Percentiles rank a stretch among this genome's conserved stretches.
Conservation (phyloP, 2,888 invertebrate species). For the Agonopterix heracliana region DNA sequence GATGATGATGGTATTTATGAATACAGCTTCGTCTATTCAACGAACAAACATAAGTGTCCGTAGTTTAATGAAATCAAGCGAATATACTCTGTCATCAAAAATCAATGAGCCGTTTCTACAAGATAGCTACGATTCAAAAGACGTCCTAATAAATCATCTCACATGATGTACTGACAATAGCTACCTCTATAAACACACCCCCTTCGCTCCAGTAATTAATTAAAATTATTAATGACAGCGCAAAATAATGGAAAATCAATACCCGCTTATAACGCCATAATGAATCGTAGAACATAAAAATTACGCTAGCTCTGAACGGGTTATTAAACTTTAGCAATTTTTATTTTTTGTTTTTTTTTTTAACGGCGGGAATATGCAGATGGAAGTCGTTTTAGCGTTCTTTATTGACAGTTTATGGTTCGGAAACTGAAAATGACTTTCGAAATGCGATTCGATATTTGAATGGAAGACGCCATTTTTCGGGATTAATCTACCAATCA, state of each 20-base stretch:
- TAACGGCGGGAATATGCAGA: conserved; percentile 40
- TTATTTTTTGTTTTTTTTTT: conserved; percentile 30
- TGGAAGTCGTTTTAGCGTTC: conserved; percentile 35
- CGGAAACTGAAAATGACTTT: conserved; percentile 64
- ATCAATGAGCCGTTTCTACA: conserved; percentile 57
- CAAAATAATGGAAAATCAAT: conserved; percentile 68
- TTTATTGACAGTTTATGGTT: conserved; percentile 73
- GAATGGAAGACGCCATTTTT: conserved; percentile 19
- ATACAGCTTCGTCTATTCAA: too few relatives aligned
- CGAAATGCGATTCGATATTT: conserved; percentile 51
- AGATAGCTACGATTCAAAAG: conserved; percentile 28
- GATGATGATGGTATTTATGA: too few relatives aligned
- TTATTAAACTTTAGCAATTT: conserved; percentile 39
- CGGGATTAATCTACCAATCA: conserved; percentile 2
- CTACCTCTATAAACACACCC: conserved; percentile 41
- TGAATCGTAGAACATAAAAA: conserved; percentile 14
- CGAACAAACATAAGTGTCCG: too few relatives aligned
- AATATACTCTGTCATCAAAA: conserved; percentile 50
- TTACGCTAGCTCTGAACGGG: conserved; percentile 30
- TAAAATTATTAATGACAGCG: conserved; percentile 70
- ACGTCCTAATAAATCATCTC: conserved; percentile 61
- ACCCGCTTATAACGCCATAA: conserved; percentile 21
- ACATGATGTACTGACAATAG: conserved; percentile 44
- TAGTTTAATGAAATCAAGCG: conserved; percentile 12
- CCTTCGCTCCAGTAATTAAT: conserved; percentile 54